A percentile compares a stretch with the other conserved stretches of the same genome.
phyloP scores from a whole-genome alignment of 2,888 invertebrate genomes.

The Drosophila mimetica region DNA sequence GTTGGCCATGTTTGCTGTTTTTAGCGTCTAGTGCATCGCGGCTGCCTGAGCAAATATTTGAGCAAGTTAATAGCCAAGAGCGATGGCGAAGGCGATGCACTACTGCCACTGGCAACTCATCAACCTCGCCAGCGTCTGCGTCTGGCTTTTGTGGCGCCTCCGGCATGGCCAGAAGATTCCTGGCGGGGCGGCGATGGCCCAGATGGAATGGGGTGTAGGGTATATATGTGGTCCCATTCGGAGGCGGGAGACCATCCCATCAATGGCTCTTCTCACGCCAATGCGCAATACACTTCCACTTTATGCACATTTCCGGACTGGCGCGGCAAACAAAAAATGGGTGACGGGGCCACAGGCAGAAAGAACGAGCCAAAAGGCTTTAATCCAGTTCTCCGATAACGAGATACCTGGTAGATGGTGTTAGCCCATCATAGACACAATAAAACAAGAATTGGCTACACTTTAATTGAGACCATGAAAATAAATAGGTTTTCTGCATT shows the following conservation, averaged over 20 bases:
- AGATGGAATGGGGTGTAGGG: neutral
- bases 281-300: slow-evolving; percentile 62
- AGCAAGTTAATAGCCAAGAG: slow-evolving; percentile 76
- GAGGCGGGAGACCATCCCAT: slow-evolving; percentile 10
- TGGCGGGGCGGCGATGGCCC: neutral
- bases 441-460: neutral
- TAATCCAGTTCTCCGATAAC: neutral
- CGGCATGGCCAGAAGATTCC: slow-evolving; percentile 34
- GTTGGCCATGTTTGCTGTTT: slow-evolving; percentile 67
- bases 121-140: slow-evolving; percentile 47
- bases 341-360: neutral
- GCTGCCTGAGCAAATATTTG: slow-evolving; percentile 73
- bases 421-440: neutral
- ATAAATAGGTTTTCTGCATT: too few relatives aligned
- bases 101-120: slow-evolving; percentile 51
- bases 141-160: slow-evolving; percentile 54
- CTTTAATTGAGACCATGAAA: too few relatives aligned
- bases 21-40: slow-evolving; percentile 62
- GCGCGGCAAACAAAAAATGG: slow-evolving; percentile 28
- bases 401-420: neutral
- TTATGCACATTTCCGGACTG: slow-evolving; percentile 52
- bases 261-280: slow-evolving; percentile 54
- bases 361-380: neutral
- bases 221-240: neutral
- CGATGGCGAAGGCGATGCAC: slow-evolving; percentile 47